A percentile compares a stretch with the other conserved stretches of the same genome.
Evolutionary conservation across 2,888 invertebrate genomes (phyloP).

Genomic region (Napeogenes sylphis): DNA sequence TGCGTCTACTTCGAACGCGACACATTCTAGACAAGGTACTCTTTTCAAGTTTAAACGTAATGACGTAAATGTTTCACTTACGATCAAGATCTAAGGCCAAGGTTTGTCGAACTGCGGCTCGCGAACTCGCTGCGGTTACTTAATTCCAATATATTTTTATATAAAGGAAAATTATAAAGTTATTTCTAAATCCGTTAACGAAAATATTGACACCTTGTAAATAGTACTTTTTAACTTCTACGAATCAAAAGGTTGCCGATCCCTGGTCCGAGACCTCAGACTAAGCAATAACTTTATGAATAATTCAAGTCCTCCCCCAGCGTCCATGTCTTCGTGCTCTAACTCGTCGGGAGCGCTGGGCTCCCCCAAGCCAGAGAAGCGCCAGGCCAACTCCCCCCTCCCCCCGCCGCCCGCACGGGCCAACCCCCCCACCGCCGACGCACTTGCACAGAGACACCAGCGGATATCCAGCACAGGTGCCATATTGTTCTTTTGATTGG

Average conservation of each 20-base stretch:
- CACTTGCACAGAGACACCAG: constrained; percentile 50
- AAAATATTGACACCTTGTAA: too few relatives aligned
- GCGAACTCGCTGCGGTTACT: too few relatives aligned
- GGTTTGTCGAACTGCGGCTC: too few relatives aligned
- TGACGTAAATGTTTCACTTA: neutral
- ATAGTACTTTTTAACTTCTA: too few relatives aligned
- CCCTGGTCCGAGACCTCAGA: too few relatives aligned
- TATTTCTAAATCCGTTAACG: too few relatives aligned
- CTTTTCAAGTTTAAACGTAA: neutral
- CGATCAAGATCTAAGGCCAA: too few relatives aligned
- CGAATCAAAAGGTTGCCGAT: too few relatives aligned
- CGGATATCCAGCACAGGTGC: constrained; percentile 69
- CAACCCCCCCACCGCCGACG: constrained; percentile 21
- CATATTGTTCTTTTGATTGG: neutral
- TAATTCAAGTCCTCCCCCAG: constrained; percentile 35
- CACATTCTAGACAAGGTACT: constrained; percentile 72
- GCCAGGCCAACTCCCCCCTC: constrained; percentile 92
- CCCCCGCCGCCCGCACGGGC: constrained; percentile 83
- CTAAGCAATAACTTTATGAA: neutral
- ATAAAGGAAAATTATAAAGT: too few relatives aligned
- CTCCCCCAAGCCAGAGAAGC: constrained; percentile 92
- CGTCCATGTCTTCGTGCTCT: constrained; percentile 85
- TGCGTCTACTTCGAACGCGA: constrained; percentile 54
- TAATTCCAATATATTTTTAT: too few relatives aligned
- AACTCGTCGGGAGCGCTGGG: constrained; percentile 86